Percentiles rank a stretch among this genome's conserved stretches.
phyloP scores from a whole-genome alignment of 2,888 invertebrate species.

The Parapristionchus giblindavisi region DNA sequence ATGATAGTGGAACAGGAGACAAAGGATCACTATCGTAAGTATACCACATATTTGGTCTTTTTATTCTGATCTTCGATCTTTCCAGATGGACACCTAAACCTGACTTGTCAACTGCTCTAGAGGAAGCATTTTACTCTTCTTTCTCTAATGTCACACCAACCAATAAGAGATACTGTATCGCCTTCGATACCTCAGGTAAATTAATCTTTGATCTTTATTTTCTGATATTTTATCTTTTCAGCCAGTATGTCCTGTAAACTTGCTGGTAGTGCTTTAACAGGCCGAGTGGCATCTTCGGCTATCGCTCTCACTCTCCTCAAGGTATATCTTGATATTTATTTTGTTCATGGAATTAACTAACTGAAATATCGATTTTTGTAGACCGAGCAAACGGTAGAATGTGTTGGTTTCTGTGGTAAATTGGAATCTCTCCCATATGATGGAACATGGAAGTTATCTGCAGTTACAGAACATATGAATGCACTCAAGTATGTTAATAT shows the following conservation, averaged over 20 bases:
- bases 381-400: constrained; percentile 42
- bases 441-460: constrained; percentile 47
- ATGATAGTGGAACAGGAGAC: constrained; percentile 67
- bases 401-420: constrained; percentile 53
- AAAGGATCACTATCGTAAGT: constrained; percentile 67
- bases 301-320: constrained; percentile 66
- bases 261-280: constrained; percentile 52
- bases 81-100: constrained; percentile 39
- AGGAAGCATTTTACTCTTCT: constrained; percentile 69
- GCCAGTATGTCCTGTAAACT: constrained; percentile 56
- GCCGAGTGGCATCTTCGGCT: constrained; percentile 62
- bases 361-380: not conserved
- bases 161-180: constrained; percentile 75
- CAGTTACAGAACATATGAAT: constrained; percentile 49
- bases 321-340: too few relatives aligned
- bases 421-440: constrained; percentile 53
- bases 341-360: not conserved
- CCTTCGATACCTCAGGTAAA: constrained; percentile 75
- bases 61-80: too few relatives aligned
- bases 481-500: constrained; percentile 37
- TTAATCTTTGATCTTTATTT: not conserved
- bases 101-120: constrained; percentile 61
- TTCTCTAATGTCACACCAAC: constrained; percentile 74
- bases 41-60: too few relatives aligned
- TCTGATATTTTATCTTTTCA: constrained; percentile 36